Conservation (phyloP, 1,140 invertebrate species). For the Aphidius ervi region DNA sequence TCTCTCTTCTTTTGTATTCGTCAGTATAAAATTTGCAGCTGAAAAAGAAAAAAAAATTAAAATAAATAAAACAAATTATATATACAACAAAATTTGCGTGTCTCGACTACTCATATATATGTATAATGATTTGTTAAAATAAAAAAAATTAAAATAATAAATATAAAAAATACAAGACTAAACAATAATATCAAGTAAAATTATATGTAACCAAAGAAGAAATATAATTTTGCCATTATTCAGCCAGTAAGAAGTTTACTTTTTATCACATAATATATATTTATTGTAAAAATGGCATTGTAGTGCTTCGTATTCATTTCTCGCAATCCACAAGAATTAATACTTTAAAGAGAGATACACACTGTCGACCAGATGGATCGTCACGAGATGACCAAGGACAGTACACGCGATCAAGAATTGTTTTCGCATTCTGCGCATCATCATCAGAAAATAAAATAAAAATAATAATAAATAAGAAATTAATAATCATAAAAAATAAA, state of each 20-base stretch:
- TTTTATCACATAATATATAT: not conserved
- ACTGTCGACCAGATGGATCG: not conserved
- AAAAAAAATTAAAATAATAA: too few species aligned
- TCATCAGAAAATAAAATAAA: not conserved
- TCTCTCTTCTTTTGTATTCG: not conserved
- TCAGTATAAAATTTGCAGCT: not conserved
- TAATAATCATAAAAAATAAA: not conserved
- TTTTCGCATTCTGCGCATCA: conserved; percentile 9
- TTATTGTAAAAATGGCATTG: not conserved
- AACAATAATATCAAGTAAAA: too few species aligned
- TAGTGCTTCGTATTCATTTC: conserved; percentile 16
- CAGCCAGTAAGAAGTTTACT: too few species aligned
- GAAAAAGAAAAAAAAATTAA: not conserved
- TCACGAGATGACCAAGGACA: conserved; percentile 9
- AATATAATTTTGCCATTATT: too few species aligned
- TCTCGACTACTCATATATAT: too few species aligned
- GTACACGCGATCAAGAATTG: conserved; percentile 12
- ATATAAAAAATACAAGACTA: too few species aligned
- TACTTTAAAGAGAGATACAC: conserved; percentile 11
- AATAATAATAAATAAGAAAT: conserved; percentile 6
- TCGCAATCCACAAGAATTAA: conserved; percentile 17
- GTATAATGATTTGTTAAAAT: too few species aligned
- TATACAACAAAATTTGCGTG: too few species aligned
- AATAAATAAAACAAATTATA: not conserved
- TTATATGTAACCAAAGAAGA: too few species aligned